phyloP scores from a whole-genome alignment of 2,113 vertebrate species.

The Perognathus longimembris region DNA sequence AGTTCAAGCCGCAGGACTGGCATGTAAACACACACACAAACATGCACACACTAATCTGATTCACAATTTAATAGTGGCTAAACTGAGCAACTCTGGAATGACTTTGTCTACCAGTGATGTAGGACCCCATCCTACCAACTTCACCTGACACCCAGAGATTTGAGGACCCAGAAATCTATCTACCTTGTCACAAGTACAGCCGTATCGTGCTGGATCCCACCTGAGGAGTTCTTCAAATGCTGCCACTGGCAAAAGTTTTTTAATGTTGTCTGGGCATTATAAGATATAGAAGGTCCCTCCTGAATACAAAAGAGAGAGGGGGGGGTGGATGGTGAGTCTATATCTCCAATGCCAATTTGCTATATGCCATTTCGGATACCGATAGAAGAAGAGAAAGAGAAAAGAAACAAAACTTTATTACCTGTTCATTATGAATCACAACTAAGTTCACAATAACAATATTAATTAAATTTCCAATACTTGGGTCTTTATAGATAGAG shows the following conservation, averaged over 20 bases:
- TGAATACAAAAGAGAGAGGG: conserved; percentile 76
- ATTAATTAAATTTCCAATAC: conserved; percentile 99
- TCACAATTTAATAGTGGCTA: neutral
- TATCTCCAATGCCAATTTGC: neutral
- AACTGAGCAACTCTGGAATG: neutral
- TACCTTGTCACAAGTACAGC: conserved; percentile 98
- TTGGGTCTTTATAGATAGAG: conserved; percentile 99
- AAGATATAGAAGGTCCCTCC: conserved; percentile 96
- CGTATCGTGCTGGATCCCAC: conserved; percentile 96
- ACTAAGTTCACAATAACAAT: conserved; percentile 98
- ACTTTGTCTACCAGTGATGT: neutral
- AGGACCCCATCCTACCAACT: neutral
- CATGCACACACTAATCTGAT: too few relatives aligned
- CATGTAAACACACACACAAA: too few relatives aligned
- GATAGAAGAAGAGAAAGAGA: conserved; percentile 66
- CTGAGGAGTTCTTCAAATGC: conserved; percentile 92
- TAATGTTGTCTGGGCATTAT: conserved; percentile 97
- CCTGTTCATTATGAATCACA: conserved; percentile 96
- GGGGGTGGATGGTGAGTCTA: conserved; percentile 64
- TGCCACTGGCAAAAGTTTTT: conserved; percentile 99
- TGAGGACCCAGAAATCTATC: conserved; percentile 2
- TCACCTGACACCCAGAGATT: neutral
- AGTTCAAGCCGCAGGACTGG: too few relatives aligned
- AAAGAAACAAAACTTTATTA: conserved; percentile 84
- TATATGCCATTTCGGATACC: conserved; percentile 66